Conservation (phyloP, 2,113 vertebrate species). For the Phaetusa simplex region DNA sequence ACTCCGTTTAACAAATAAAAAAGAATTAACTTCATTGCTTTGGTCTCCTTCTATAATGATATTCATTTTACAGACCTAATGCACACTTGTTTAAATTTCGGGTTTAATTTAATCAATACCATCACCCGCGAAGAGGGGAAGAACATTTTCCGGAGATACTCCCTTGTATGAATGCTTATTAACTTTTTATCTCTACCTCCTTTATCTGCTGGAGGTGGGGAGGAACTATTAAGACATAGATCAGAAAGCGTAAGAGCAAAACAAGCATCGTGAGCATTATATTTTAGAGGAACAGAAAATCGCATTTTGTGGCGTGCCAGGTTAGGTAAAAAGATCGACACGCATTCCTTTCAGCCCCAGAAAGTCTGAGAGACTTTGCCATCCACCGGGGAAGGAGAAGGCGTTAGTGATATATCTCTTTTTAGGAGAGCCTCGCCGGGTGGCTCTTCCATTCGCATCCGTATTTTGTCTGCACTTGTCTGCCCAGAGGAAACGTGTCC, state of each 20-base stretch:
- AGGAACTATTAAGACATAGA: constrained; percentile 67
- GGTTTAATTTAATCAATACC: constrained; percentile 79
- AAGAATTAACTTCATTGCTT: constrained; percentile 89
- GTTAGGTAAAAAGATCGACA: constrained; percentile 36
- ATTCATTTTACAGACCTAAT: constrained; percentile 84
- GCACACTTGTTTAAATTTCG: constrained; percentile 79
- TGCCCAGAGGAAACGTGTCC: not conserved
- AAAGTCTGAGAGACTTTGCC: constrained; percentile 13
- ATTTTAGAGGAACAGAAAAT: constrained; percentile 43
- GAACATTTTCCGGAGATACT: constrained; percentile 17
- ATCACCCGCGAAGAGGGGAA: constrained; percentile 54
- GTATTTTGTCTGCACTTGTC: not conserved
- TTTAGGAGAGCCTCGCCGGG: not conserved
- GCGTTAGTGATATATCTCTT: not conserved
- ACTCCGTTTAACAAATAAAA: constrained; percentile 88
- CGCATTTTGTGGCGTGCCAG: constrained; percentile 45
- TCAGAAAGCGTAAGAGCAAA: constrained; percentile 66
- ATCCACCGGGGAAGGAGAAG: not conserved
- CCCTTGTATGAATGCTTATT: constrained; percentile 60
- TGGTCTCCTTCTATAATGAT: constrained; percentile 82
- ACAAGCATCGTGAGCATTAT: not conserved
- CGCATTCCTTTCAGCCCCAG: constrained; percentile 8
- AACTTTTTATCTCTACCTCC: constrained; percentile 69
- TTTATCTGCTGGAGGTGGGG: constrained; percentile 56
- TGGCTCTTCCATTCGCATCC: not conserved